Conservation (phyloP, 2,797 vertebrate genomes). For the Eulemur coronatus region DNA sequence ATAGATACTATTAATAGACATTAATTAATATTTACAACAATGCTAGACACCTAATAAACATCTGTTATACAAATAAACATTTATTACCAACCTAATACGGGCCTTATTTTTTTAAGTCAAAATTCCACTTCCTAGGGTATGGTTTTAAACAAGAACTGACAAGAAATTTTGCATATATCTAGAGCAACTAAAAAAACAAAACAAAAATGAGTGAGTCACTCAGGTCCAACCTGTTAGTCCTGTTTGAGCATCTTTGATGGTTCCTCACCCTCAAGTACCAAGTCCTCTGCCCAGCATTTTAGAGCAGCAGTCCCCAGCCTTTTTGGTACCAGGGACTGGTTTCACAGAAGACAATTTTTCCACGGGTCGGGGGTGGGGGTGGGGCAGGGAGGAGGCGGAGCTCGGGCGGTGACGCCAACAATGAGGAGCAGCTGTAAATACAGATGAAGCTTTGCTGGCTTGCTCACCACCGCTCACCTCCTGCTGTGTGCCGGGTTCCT, state of each 20-base stretch:
- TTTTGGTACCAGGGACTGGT: too few species aligned
- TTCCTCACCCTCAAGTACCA: not conserved
- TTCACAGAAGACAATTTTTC: too few species aligned
- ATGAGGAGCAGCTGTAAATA: too few species aligned
- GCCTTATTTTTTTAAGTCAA: constrained; percentile 16
- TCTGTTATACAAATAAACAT: not conserved
- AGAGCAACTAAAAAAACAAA: constrained; percentile 33
- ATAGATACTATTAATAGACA: not conserved
- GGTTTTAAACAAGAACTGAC: constrained; percentile 43
- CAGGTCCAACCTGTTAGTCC: not conserved
- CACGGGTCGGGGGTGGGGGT: too few species aligned
- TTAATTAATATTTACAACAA: constrained; percentile 15
- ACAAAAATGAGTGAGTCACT: not conserved
- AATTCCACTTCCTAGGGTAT: constrained; percentile 33
- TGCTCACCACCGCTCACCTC: too few species aligned
- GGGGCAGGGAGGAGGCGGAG: too few species aligned
- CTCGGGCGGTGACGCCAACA: too few species aligned
- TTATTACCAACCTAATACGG: constrained; percentile 24
- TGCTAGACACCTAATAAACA: constrained; percentile 14
- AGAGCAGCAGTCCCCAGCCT: too few species aligned
- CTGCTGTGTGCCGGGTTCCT: too few species aligned
- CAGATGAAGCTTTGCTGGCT: too few species aligned
- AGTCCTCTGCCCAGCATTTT: not conserved
- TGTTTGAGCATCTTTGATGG: not conserved
- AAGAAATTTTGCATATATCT: not conserved